A percentile compares a stretch with the other conserved stretches of the same genome.
Evolutionary conservation across 2,113 vertebrate genomes (phyloP).

Genomic region (Rhinogobius similis): DNA sequence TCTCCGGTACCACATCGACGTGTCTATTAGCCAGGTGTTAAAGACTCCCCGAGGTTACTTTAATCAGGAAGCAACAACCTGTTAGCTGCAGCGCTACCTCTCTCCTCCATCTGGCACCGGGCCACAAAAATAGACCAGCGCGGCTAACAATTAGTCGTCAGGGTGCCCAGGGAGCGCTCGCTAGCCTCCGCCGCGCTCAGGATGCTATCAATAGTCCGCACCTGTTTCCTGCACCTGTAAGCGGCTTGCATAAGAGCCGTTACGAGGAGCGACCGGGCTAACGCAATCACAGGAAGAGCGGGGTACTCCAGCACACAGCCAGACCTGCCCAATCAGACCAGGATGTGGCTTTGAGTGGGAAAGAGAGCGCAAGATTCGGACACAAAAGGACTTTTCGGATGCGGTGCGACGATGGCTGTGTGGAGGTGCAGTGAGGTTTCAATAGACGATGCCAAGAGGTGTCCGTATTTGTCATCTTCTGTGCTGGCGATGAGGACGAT

Average conservation of each 20-base stretch:
- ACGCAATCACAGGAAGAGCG: slow-evolving; percentile 76
- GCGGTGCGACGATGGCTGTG: background rate
- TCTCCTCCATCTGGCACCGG: slow-evolving; percentile 64
- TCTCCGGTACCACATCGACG: slow-evolving; percentile 44
- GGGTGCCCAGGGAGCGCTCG: slow-evolving; percentile 49
- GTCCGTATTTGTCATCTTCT: too few species aligned
- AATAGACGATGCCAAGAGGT: too few species aligned
- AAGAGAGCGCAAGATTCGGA: slow-evolving; percentile 12
- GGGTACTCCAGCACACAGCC: slow-evolving; percentile 55
- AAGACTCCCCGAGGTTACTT: slow-evolving; percentile 59
- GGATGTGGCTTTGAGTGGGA: slow-evolving; percentile 67
- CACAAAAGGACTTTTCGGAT: background rate
- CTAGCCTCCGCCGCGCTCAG: slow-evolving; percentile 39
- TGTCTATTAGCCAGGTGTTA: slow-evolving; percentile 67
- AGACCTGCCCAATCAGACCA: slow-evolving; percentile 67
- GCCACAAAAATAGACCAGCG: slow-evolving; percentile 69
- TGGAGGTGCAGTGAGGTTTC: too few species aligned
- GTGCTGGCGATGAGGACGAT: too few species aligned
- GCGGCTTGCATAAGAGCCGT: slow-evolving; percentile 64
- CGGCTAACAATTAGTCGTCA: slow-evolving; percentile 68
- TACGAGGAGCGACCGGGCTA: slow-evolving; percentile 62
- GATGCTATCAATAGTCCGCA: slow-evolving; percentile 74
- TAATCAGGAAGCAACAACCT: slow-evolving; percentile 72
- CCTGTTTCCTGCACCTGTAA: slow-evolving; percentile 79
- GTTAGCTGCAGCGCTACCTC: slow-evolving; percentile 56